phyloP scores from a whole-genome alignment of 2,113 vertebrate genomes.

The Leuciscus idus region DNA sequence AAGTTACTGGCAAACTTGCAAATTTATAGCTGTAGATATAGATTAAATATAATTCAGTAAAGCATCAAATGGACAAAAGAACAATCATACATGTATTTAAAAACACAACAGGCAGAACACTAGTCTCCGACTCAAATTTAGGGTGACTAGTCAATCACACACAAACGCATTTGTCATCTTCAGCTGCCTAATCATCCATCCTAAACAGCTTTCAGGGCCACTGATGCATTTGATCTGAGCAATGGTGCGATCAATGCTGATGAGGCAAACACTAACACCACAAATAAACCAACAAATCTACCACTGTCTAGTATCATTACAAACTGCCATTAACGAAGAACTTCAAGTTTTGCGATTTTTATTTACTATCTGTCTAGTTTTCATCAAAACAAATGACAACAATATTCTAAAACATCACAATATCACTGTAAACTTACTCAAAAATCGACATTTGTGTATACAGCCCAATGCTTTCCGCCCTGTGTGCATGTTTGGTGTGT shows the following conservation, averaged over 20 bases:
- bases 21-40: not conserved
- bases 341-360: not conserved
- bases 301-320: not conserved
- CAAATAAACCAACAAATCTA: conserved; percentile 47
- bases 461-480: not conserved
- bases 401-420: too few species aligned
- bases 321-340: not conserved
- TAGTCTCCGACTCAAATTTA: conserved; percentile 13
- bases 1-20: not conserved
- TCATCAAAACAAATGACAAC: not conserved
- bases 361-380: not conserved
- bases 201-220: conserved; percentile 63
- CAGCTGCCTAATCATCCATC: conserved; percentile 66
- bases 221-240: conserved; percentile 66
- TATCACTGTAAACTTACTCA: too few species aligned
- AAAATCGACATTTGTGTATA: too few species aligned
- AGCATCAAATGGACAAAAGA: not conserved
- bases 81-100: not conserved
- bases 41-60: not conserved
- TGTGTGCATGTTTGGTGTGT: not conserved
- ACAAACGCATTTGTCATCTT: conserved; percentile 58
- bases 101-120: not conserved
- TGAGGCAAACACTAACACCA: conserved; percentile 53
- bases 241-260: conserved; percentile 65
- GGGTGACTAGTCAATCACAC: conserved; percentile 55